A percentile compares a stretch with the other conserved stretches of the same genome.
phyloP scores from a whole-genome alignment of 1,140 invertebrate genomes.

The Danaus melanippus region DNA sequence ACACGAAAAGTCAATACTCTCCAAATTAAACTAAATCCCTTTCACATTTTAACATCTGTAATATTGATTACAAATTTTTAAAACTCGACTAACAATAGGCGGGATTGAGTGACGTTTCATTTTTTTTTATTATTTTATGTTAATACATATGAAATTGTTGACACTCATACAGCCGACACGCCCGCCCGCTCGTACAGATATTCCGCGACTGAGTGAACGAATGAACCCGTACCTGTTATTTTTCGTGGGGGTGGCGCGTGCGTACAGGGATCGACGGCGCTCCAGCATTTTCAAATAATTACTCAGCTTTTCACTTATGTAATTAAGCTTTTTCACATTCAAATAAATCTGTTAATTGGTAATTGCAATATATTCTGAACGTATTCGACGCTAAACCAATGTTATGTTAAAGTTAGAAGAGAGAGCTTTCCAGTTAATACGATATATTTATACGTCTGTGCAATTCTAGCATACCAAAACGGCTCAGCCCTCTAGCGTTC shows the following conservation, averaged over 20 bases:
- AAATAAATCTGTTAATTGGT: slow-evolving; percentile 1
- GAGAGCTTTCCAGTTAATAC: too few relatives aligned
- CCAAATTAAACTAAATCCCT: slow-evolving; percentile 27
- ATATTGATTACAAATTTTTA: slow-evolving; percentile 31
- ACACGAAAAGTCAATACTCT: slow-evolving; percentile 58
- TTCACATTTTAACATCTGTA: slow-evolving; percentile 22
- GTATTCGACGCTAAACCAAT: too few relatives aligned
- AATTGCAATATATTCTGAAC: background rate
- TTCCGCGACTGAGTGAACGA: slow-evolving; percentile 49
- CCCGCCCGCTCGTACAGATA: slow-evolving; percentile 38
- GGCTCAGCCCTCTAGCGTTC: slow-evolving; percentile 16
- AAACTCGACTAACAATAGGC: slow-evolving; percentile 25
- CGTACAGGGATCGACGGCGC: slow-evolving; percentile 34
- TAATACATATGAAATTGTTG: slow-evolving; percentile 23
- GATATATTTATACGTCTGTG: too few relatives aligned
- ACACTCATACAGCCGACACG: slow-evolving; percentile 36
- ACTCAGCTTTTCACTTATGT: slow-evolving; percentile 1
- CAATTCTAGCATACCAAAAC: slow-evolving; percentile 2
- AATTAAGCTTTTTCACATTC: background rate
- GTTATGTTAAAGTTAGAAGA: too few relatives aligned
- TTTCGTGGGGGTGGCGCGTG: slow-evolving; percentile 53
- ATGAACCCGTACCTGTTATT: slow-evolving; percentile 55
- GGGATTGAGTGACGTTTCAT: slow-evolving; percentile 34
- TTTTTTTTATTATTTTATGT: slow-evolving; percentile 34
- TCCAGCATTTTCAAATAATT: slow-evolving; percentile 32